Conservation (phyloP, 2,888 invertebrate species). For the Luperina nickerlii region DNA sequence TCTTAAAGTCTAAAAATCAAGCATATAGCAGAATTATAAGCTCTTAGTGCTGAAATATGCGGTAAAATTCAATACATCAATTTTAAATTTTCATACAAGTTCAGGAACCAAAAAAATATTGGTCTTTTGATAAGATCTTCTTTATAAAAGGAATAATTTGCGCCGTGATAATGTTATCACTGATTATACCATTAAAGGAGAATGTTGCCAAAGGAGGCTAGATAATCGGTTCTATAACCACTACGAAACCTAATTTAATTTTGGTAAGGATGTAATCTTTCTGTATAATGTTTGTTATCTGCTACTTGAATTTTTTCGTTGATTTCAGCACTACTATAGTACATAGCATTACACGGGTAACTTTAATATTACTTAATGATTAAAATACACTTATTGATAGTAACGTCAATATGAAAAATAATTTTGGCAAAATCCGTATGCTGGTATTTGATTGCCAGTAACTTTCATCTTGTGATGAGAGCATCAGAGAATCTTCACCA, state of each 20-base stretch:
- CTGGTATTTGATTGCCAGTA: constrained; percentile 81
- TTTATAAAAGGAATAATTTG: constrained; percentile 40
- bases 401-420: constrained; percentile 72
- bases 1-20: constrained; percentile 74
- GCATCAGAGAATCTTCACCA: constrained; percentile 85
- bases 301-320: constrained; percentile 30
- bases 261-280: constrained; percentile 23
- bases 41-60: constrained; percentile 51
- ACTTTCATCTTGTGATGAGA: constrained; percentile 85
- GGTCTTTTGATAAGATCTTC: constrained; percentile 5
- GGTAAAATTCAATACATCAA: constrained; percentile 11
- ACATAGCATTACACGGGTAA: constrained; percentile 51
- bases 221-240: constrained; percentile 49
- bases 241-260: constrained; percentile 38
- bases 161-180: constrained; percentile 35
- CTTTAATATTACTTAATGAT: constrained; percentile 30
- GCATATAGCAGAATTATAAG: constrained; percentile 49
- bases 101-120: constrained; percentile 20
- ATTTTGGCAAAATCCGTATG: constrained; percentile 69
- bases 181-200: constrained; percentile 43
- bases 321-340: constrained; percentile 42
- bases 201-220: constrained; percentile 40
- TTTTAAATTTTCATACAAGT: not conserved
- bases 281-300: constrained; percentile 16
- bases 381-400: constrained; percentile 68